Conservation (phyloP, 92 coral and sea anemone species). For the Epizoanthus illoricatus region DNA sequence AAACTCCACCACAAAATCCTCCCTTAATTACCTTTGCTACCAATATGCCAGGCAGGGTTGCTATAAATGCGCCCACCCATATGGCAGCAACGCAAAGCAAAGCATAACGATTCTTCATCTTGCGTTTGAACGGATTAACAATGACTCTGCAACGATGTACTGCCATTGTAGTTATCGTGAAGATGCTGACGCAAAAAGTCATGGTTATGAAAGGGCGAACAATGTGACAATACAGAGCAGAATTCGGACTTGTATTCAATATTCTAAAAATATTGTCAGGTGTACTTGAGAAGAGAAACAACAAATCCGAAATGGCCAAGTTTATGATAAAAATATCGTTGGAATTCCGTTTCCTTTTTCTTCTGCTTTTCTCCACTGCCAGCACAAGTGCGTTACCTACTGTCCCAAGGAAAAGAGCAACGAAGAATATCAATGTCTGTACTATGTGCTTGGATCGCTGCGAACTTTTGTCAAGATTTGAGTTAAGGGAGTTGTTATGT, state of each 20-base stretch:
- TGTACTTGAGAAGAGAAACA: conserved; percentile 44
- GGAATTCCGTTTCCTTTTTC: conserved; percentile 42
- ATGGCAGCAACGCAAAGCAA: conserved; percentile 46
- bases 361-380: conserved; percentile 32
- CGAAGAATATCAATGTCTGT: neutral
- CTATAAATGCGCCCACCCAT: conserved; percentile 55
- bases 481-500: neutral
- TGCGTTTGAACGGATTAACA: conserved; percentile 53
- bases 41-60: conserved; percentile 37
- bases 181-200: conserved; percentile 56
- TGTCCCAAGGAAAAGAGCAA: neutral
- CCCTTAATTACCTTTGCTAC: neutral
- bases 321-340: conserved; percentile 58
- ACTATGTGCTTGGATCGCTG: neutral
- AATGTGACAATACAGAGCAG: conserved; percentile 30
- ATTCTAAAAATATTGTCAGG: conserved; percentile 45
- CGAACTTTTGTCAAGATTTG: neutral
- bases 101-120: conserved; percentile 46
- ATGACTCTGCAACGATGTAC: conserved; percentile 54
- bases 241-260: conserved; percentile 15
- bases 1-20: conserved; percentile 49
- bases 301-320: conserved; percentile 52
- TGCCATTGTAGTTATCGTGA: conserved; percentile 68
- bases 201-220: conserved; percentile 52
- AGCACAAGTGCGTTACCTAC: conserved; percentile 47